Percentiles rank a stretch among this genome's conserved stretches.
phyloP scores from a whole-genome alignment of 1,140 invertebrate genomes.

The Sminthurinus signatus region DNA sequence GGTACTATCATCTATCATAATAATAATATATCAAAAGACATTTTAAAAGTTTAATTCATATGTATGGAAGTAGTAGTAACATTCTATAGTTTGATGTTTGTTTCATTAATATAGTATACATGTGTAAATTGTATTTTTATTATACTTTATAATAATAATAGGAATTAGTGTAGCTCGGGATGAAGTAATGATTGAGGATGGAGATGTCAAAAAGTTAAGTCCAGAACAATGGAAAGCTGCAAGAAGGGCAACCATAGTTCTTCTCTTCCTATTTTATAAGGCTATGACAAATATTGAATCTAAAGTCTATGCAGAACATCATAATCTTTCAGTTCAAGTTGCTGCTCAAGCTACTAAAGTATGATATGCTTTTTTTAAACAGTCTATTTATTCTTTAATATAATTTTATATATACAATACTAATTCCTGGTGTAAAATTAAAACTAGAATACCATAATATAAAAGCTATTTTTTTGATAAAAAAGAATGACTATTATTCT shows the following conservation, averaged over 20 bases:
- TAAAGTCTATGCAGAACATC: conserved; percentile 1
- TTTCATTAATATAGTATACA: not conserved
- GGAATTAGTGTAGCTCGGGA: not conserved
- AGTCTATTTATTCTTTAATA: too few species aligned
- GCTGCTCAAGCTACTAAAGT: not conserved
- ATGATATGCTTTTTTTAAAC: not conserved
- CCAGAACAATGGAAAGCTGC: conserved; percentile 1
- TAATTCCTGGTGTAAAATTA: too few species aligned
- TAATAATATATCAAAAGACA: too few species aligned
- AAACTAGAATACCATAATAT: too few species aligned
- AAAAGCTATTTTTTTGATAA: too few species aligned
- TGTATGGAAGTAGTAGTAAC: too few species aligned
- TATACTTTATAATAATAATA: not conserved
- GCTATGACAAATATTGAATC: conserved; percentile 6
- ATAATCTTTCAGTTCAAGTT: not conserved
- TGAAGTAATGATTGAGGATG: not conserved
- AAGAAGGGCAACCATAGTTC: not conserved
- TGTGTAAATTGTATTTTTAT: not conserved
- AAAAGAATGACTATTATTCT: not conserved
- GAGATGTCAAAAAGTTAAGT: not conserved
- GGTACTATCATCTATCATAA: too few species aligned
- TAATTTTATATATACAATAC: too few species aligned
- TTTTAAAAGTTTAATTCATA: too few species aligned
- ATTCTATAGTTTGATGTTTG: too few species aligned
- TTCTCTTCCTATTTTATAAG: conserved; percentile 9